Evolutionary conservation across 2,113 vertebrate genomes (phyloP).

Genomic region (Anolis carolinensis): DNA sequence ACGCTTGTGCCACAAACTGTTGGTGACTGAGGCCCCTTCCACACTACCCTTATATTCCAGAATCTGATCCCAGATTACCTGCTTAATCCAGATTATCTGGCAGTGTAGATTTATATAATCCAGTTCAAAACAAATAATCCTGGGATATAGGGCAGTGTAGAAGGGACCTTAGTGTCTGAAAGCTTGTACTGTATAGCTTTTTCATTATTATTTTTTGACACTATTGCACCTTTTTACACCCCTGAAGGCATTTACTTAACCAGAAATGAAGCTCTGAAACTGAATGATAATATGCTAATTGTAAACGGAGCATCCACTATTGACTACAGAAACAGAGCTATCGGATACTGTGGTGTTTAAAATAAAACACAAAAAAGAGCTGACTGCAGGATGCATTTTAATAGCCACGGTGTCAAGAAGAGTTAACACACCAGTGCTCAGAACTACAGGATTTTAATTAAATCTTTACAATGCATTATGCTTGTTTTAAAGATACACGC

Average conservation of each 20-base stretch:
- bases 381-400: conserved; percentile 60
- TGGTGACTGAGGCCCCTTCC: too few species aligned
- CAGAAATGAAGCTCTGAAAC: background rate
- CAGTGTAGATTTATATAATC: too few species aligned
- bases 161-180: background rate
- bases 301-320: conserved; percentile 28
- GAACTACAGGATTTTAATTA: conserved; percentile 61
- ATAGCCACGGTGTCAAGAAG: conserved; percentile 51
- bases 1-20: too few species aligned
- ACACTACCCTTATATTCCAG: too few species aligned
- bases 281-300: conserved; percentile 10
- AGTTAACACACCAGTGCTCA: conserved; percentile 69
- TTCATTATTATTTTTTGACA: background rate
- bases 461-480: conserved; percentile 56
- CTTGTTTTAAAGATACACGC: conserved; percentile 35
- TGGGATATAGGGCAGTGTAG: too few species aligned
- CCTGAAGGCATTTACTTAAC: background rate
- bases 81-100: too few species aligned
- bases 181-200: background rate
- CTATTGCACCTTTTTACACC: background rate
- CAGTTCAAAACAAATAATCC: too few species aligned
- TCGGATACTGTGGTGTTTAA: conserved; percentile 57
- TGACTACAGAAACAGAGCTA: conserved; percentile 16
- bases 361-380: conserved; percentile 57
- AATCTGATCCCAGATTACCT: too few species aligned